Conservation (phyloP, 2,888 invertebrate genomes). For the Ariolimax columbianus region DNA sequence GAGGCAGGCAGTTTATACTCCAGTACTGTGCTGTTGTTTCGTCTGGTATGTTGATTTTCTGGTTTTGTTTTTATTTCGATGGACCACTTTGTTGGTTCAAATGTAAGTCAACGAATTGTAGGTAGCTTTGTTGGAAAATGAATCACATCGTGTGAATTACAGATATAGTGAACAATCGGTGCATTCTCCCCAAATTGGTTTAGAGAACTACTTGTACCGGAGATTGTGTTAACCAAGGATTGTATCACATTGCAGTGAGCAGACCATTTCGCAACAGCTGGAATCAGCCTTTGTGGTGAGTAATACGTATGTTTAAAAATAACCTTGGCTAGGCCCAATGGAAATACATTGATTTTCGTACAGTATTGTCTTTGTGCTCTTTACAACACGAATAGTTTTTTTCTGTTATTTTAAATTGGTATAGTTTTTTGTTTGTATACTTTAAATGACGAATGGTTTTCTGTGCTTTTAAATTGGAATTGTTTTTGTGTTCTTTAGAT, state of each 20-base stretch:
- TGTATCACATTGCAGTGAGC: slow-evolving; percentile 8
- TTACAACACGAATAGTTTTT: no score
- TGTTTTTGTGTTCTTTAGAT: no score
- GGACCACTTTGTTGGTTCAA: background rate
- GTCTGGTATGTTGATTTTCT: background rate
- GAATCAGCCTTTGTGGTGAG: background rate
- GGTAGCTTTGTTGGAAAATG: background rate
- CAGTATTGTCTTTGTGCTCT: no score
- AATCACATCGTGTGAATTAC: background rate
- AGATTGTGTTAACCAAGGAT: background rate
- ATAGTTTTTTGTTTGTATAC: no score
- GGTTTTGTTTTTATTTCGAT: slow-evolving; percentile 1
- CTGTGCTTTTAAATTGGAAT: no score
- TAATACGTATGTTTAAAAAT: no score
- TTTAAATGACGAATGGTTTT: no score
- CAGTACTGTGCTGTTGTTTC: background rate
- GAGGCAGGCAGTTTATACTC: background rate
- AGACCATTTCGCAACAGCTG: slow-evolving; percentile 2
- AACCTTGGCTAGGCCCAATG: no score
- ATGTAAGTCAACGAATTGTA: background rate
- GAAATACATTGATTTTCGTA: no score
- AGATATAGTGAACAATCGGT: background rate
- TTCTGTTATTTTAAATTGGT: no score
- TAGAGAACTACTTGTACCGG: background rate
- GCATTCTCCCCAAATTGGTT: background rate